Evolutionary conservation across 2,113 vertebrate genomes (phyloP), one percentile per base, ranked within the genome.

Genomic region (Sebastes schlegelii): DNA sequence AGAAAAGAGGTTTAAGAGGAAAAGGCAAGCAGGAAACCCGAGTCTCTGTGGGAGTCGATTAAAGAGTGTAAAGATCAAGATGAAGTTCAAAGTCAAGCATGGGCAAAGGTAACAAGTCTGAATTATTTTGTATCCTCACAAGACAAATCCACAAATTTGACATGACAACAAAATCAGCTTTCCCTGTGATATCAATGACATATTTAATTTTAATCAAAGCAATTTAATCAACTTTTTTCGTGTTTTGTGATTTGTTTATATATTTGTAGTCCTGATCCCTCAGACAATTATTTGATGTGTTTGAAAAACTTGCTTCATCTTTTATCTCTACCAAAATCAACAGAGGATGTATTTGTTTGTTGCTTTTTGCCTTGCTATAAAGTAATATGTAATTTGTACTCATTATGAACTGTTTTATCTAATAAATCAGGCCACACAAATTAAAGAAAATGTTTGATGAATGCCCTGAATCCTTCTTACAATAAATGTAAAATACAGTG

Each of bases 41-140:
- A 98, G 97, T 97, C 97, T 97, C 97, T 97, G 96, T 97, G 96
- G 97, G 96, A 98, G 96, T 97, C 97, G 96, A 95, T 98, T 97
- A 98, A 98, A 98, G 97, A 97, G 95, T 92, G 96, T 98, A 99
- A 99, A 99, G 98, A 95, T 98, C 97, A 99, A 99, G 98, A 97
- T 98, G 95, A 98, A 98, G 97, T 97, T 98, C 96, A 98, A 97
- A 98, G 96, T 98, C 97, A 97, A 97, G 97, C 98, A 97, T 97
- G 97, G 98, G 97, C 97, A 98, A 91, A 99, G 98, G 97, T 99
- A 96, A 97, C 97, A 93, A 96, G 95, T 96, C 96, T 92, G 97
- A 97, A 94, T 93, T 91, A 79, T 94, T 94, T 97, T 99, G 98
- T 99, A 99, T 99, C 98, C 98, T 99, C 98, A 96, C 95, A 91